A percentile compares a stretch with the other conserved stretches of the same genome.
Evolutionary conservation across 1,140 invertebrate species (phyloP).

Genomic region (Zophobas morio): DNA sequence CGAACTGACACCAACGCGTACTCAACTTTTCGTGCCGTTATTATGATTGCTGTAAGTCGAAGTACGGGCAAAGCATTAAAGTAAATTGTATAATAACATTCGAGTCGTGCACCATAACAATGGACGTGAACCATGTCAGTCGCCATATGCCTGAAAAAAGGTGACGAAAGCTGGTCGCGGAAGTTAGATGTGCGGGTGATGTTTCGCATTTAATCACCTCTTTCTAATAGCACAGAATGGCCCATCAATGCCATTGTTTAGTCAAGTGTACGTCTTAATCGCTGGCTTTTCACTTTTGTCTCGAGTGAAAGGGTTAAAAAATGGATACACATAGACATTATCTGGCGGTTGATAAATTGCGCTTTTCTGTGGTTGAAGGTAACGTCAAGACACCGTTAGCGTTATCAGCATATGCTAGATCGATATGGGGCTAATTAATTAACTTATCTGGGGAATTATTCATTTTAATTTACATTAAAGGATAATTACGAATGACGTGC

Average conservation of each 20-base stretch:
- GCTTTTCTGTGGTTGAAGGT: background rate
- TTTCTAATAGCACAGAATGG: conserved; percentile 13
- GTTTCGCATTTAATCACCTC: conserved; percentile 30
- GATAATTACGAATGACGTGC: conserved; percentile 16
- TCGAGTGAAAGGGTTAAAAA: conserved; percentile 18
- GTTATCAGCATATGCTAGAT: background rate
- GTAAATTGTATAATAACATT: conserved; percentile 20
- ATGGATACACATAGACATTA: background rate
- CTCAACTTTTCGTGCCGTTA: background rate
- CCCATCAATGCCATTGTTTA: conserved; percentile 19
- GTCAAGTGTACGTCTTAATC: background rate
- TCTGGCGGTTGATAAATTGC: conserved; percentile 11
- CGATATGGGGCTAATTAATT: conserved; percentile 3
- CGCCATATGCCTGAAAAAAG: background rate
- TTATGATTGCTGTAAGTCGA: background rate
- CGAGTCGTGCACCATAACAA: conserved; percentile 27
- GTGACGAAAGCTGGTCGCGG: conserved; percentile 21
- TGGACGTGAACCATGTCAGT: conserved; percentile 29
- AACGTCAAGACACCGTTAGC: background rate
- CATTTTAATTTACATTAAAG: conserved; percentile 14
- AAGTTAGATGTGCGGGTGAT: conserved; percentile 24
- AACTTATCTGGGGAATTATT: conserved; percentile 16
- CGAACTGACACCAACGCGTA: background rate
- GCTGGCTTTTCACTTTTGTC: conserved; percentile 20
- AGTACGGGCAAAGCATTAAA: conserved; percentile 18